Percentiles rank a stretch among this genome's conserved stretches.
These are phyloP conservation scores for Grapholita molesta DNA, from an alignment of 1,140 invertebrate genomes.

Conservation along the genomic window DNA sequence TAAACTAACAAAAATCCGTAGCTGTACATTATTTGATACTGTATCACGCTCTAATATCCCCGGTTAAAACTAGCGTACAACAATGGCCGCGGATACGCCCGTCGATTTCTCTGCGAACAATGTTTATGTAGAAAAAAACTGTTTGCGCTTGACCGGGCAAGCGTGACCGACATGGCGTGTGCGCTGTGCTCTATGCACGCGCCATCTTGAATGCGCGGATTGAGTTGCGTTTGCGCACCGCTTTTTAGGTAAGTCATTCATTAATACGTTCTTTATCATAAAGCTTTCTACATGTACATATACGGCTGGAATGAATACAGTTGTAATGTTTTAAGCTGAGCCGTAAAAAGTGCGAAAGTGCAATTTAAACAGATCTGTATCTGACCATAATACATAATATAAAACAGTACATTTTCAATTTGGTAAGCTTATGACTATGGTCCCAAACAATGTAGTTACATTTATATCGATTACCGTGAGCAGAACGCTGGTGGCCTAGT, in stretches of 20 bases:
- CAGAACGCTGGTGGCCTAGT: too few relatives aligned
- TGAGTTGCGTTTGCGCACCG: conserved; percentile 56
- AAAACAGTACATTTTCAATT: too few relatives aligned
- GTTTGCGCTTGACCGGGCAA: conserved; percentile 58
- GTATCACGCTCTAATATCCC: conserved; percentile 72
- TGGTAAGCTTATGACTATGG: too few relatives aligned
- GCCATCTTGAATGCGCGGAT: conserved; percentile 70
- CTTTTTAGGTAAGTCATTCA: conserved; percentile 26
- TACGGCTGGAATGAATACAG: not conserved
- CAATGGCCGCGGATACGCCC: conserved; percentile 70
- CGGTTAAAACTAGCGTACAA: conserved; percentile 60
- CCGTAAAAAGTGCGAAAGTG: not conserved
- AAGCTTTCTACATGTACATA: not conserved
- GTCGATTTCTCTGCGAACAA: conserved; percentile 76
- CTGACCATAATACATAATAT: too few relatives aligned
- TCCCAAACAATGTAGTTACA: too few relatives aligned
- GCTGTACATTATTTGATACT: conserved; percentile 54
- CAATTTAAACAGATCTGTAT: not conserved
- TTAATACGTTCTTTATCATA: not conserved
- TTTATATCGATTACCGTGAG: too few relatives aligned
- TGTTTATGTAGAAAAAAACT: conserved; percentile 74
- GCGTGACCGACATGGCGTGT: conserved; percentile 66
- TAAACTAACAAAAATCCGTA: not conserved
- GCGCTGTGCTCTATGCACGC: conserved; percentile 66
- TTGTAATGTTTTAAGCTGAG: not conserved